These are phyloP conservation scores for Octopus sinensis DNA, from an alignment of 1,140 invertebrate genomes.

Conservation along the genomic window DNA sequence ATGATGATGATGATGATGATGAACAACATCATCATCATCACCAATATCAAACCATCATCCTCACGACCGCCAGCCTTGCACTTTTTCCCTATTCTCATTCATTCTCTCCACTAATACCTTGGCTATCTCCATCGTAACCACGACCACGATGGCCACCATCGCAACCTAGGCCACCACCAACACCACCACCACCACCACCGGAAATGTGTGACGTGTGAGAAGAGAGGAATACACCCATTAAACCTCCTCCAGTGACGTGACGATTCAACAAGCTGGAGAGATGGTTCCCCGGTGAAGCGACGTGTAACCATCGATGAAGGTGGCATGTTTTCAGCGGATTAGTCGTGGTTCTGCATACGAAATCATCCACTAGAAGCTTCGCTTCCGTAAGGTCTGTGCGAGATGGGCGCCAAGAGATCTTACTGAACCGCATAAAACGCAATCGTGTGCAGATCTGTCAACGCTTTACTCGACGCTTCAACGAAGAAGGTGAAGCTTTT, in stretches of 20 bases:
- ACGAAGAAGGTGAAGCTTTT: too few relatives aligned
- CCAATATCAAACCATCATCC: neutral
- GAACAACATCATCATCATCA: neutral
- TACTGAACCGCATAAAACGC: too few relatives aligned
- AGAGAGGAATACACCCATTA: neutral
- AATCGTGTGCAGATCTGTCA: too few relatives aligned
- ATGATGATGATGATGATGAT: slow-evolving; percentile 17
- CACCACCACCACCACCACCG: too few relatives aligned
- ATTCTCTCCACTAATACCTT: too few relatives aligned
- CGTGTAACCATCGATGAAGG: neutral
- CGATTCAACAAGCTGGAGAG: neutral
- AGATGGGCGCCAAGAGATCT: too few relatives aligned
- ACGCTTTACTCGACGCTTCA: too few relatives aligned
- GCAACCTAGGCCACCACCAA: too few relatives aligned
- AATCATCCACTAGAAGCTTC: neutral
- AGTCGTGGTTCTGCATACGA: neutral
- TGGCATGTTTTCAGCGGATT: neutral
- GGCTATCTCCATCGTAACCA: too few relatives aligned
- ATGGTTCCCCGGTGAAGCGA: neutral
- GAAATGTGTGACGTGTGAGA: neutral
- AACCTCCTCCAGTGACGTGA: neutral
- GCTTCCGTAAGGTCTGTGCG: neutral
- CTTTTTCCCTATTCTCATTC: neutral
- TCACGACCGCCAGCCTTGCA: neutral
- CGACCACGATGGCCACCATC: too few relatives aligned